Evolutionary conservation across 2,888 invertebrate genomes (phyloP).

Genomic region (Sarcophaga rosellei): DNA sequence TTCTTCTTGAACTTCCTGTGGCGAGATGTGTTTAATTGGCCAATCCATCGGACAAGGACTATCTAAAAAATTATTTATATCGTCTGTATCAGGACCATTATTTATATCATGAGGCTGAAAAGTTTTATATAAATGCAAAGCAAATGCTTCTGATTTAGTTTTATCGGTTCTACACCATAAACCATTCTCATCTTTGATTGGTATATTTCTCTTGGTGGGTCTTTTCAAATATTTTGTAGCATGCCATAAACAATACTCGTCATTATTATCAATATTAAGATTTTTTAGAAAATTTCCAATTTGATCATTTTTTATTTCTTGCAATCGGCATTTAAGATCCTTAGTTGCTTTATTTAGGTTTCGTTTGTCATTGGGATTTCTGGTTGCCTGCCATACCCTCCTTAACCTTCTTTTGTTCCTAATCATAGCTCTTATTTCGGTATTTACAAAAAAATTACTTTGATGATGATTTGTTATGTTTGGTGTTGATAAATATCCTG

Average conservation of each 20-base stretch:
- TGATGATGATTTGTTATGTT: neutral
- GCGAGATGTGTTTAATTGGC: neutral
- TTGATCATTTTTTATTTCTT: neutral
- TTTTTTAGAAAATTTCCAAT: slow-evolving; percentile 11
- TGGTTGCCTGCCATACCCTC: slow-evolving; percentile 18
- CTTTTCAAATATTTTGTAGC: slow-evolving; percentile 25
- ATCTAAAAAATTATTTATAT: slow-evolving; percentile 32
- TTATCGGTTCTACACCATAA: slow-evolving; percentile 6
- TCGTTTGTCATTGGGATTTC: slow-evolving; percentile 39
- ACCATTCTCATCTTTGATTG: slow-evolving; percentile 14
- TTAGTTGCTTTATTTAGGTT: slow-evolving; percentile 26
- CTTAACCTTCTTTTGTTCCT: neutral
- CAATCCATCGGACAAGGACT: slow-evolving; percentile 36
- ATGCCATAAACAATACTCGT: slow-evolving; percentile 17
- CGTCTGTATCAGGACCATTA: neutral
- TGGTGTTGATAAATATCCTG: slow-evolving; percentile 8
- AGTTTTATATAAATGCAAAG: slow-evolving; percentile 13
- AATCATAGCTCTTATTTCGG: slow-evolving; percentile 20
- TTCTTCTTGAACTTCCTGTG: slow-evolving; percentile 36
- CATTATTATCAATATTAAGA: slow-evolving; percentile 30
- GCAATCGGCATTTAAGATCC: neutral
- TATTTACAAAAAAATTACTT: neutral
- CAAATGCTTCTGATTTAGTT: slow-evolving; percentile 30
- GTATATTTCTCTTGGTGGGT: neutral
- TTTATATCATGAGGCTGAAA: slow-evolving; percentile 26